Conservation (phyloP, 2,113 vertebrate genomes). For the Lontra canadensis region DNA sequence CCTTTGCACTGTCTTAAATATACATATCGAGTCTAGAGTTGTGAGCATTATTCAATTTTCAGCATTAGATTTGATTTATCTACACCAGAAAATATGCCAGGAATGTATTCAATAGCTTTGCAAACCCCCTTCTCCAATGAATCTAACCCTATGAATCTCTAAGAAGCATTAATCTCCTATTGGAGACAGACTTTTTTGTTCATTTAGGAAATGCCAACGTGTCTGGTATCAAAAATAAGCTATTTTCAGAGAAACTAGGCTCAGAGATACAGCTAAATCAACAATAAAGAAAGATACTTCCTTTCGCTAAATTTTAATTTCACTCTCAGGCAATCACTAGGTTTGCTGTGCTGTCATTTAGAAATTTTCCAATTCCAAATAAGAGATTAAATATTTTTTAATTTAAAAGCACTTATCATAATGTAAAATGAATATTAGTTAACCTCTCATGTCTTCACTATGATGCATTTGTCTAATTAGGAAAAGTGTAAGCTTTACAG, state of each 20-base stretch:
- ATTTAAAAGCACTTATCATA: constrained; percentile 8
- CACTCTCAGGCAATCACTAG: not conserved
- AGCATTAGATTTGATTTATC: constrained; percentile 6
- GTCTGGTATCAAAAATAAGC: constrained; percentile 14
- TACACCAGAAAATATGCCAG: not conserved
- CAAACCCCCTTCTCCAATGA: not conserved
- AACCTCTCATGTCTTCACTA: not conserved
- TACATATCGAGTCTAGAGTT: not conserved
- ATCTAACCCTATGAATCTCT: not conserved
- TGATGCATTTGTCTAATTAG: not conserved
- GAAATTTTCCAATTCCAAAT: constrained; percentile 27
- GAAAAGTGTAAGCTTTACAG: not conserved
- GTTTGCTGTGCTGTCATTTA: not conserved
- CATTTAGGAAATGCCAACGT: not conserved
- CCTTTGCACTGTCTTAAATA: not conserved
- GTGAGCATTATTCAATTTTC: constrained; percentile 9
- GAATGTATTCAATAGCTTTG: constrained; percentile 6
- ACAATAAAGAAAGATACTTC: not conserved
- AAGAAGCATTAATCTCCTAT: constrained; percentile 25
- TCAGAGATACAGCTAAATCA: not conserved
- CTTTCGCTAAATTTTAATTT: not conserved
- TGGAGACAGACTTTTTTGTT: constrained; percentile 39
- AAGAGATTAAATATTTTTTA: not conserved
- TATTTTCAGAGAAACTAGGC: not conserved
- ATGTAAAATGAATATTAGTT: not conserved